Conservation (phyloP, 2,888 invertebrate species). For the Eupithecia insigniata region DNA sequence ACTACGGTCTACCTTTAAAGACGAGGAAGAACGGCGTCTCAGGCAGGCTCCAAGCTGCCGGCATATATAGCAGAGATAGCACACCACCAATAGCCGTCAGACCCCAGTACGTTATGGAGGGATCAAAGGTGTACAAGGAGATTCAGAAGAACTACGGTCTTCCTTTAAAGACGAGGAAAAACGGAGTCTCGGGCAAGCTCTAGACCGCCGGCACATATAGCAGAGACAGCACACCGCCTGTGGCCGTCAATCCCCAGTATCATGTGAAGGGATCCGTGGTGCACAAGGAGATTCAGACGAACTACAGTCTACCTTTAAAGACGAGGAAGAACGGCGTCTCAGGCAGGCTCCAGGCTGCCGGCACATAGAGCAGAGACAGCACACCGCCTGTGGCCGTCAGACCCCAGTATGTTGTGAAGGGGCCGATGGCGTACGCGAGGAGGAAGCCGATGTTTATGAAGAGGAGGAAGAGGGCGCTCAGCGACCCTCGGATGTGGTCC, state of each 20-base stretch:
- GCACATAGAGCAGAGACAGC: constrained; percentile 86
- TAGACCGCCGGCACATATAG: constrained; percentile 86
- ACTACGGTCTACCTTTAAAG: too few relatives aligned
- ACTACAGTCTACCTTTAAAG: constrained; percentile 85
- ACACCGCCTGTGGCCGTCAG: constrained; percentile 87
- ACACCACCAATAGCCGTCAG: too few relatives aligned
- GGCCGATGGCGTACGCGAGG: constrained; percentile 89
- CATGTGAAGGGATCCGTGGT: constrained; percentile 89
- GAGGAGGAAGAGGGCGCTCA: constrained; percentile 91
- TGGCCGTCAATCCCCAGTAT: constrained; percentile 87
- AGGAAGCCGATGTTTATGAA: constrained; percentile 90
- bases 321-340: constrained; percentile 92
- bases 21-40: too few relatives aligned
- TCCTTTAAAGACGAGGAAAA: constrained; percentile 85
- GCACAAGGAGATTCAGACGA: too few relatives aligned
- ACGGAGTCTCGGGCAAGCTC: constrained; percentile 92
- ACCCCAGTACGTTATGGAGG: too few relatives aligned
- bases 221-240: constrained; percentile 86
- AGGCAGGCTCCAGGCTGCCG: constrained; percentile 87
- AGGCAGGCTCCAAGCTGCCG: too few relatives aligned
- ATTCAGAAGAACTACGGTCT: too few relatives aligned
- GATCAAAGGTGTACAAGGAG: too few relatives aligned
- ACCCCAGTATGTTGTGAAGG: constrained; percentile 87
- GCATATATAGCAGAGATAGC: too few relatives aligned
- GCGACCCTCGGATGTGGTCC: constrained; percentile 90